A percentile compares a stretch with the other conserved stretches of the same genome.
phyloP scores from a whole-genome alignment of 2,113 vertebrate species.

The Mastomys natalensis region DNA sequence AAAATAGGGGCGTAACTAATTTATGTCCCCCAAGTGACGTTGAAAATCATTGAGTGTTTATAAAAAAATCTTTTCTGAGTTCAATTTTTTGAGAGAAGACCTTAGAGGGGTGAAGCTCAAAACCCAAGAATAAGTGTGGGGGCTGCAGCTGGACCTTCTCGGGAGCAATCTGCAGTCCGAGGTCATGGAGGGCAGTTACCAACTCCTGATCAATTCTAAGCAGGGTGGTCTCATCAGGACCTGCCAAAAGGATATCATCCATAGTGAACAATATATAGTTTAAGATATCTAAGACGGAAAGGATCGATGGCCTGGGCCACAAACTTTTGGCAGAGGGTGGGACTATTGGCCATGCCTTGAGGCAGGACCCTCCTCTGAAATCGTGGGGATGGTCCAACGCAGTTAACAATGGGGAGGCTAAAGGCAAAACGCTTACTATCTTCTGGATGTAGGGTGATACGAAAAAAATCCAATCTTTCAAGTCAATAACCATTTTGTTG shows the following conservation, averaged over 20 bases:
- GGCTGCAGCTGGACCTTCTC: not conserved
- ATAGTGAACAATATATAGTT: not conserved
- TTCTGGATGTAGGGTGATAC: too few species aligned
- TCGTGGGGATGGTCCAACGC: not conserved
- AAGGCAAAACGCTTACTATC: too few species aligned
- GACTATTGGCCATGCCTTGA: not conserved
- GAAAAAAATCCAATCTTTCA: too few species aligned
- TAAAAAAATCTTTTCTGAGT: not conserved
- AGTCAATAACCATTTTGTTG: too few species aligned
- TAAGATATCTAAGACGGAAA: not conserved
- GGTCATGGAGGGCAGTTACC: accelerated
- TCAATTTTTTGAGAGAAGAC: not conserved
- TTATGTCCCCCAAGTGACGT: not conserved
- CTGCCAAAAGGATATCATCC: not conserved
- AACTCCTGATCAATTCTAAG: not conserved
- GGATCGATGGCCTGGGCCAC: not conserved
- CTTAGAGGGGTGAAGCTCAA: accelerated
- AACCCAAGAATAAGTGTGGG: not conserved
- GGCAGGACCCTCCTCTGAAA: not conserved
- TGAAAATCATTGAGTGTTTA: not conserved
- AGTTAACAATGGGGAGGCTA: too few species aligned
- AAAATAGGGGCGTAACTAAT: not conserved
- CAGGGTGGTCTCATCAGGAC: too few species aligned
- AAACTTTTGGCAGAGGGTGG: not conserved
- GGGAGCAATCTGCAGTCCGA: not conserved